Percentiles rank a stretch among this genome's conserved stretches.
Conservation (phyloP, 1,140 invertebrate species). For the Saccostrea echinata region DNA sequence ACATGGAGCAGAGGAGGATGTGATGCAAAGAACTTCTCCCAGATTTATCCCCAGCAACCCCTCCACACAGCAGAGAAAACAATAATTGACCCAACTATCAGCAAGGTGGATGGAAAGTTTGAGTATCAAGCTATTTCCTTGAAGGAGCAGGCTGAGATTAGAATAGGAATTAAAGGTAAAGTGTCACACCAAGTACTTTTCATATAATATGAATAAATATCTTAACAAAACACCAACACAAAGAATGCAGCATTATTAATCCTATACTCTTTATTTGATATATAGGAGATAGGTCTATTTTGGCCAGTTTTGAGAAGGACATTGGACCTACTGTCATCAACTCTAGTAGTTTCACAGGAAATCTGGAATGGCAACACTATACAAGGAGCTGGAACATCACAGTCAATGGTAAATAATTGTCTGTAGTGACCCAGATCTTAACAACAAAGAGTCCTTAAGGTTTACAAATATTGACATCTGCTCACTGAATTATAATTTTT, state of each 20-base stretch:
- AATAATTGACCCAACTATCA: slow-evolving; percentile 59
- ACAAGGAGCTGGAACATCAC: slow-evolving; percentile 51
- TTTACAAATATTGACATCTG: too few species aligned
- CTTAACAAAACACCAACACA: too few species aligned
- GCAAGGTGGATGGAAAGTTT: slow-evolving; percentile 49
- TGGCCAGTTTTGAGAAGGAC: slow-evolving; percentile 52
- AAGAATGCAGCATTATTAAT: background rate
- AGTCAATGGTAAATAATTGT: slow-evolving; percentile 42
- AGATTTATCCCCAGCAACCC: slow-evolving; percentile 70
- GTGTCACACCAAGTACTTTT: background rate
- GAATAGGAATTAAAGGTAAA: slow-evolving; percentile 33
- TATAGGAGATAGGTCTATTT: slow-evolving; percentile 54
- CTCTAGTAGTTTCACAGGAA: slow-evolving; percentile 6
- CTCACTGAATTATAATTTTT: too few species aligned
- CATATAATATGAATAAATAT: too few species aligned
- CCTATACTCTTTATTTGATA: background rate
- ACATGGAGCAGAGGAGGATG: slow-evolving; percentile 69
- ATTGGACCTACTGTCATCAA: slow-evolving; percentile 24
- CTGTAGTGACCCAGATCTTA: too few species aligned
- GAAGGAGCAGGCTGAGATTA: background rate
- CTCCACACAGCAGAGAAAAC: slow-evolving; percentile 61
- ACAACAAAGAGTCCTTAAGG: too few species aligned
- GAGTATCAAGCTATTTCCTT: slow-evolving; percentile 58
- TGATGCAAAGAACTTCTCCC: slow-evolving; percentile 68
- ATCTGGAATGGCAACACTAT: slow-evolving; percentile 48